Evolutionary conservation across 1,140 invertebrate species (phyloP).

Genomic region (Pantala flavescens): DNA sequence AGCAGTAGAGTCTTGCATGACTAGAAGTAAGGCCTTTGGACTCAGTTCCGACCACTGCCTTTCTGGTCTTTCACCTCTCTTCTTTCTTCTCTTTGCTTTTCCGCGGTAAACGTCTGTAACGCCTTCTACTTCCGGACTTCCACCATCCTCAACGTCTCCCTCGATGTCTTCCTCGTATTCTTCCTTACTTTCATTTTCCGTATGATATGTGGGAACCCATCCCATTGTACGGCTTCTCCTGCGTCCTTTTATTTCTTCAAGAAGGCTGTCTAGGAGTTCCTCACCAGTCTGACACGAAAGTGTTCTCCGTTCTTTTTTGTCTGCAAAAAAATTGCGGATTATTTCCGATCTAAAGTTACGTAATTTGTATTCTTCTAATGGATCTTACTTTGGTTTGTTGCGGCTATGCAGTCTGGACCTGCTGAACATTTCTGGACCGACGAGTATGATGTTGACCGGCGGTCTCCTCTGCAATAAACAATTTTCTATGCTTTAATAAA

Average conservation of each 20-base stretch:
- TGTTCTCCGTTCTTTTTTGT: neutral
- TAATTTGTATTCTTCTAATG: neutral
- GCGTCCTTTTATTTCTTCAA: neutral
- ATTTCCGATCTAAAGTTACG: neutral
- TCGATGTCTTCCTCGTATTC: neutral
- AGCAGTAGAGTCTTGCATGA: constrained; percentile 3
- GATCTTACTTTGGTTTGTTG: neutral
- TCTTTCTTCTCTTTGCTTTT: neutral
- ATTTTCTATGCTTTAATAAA: too few species aligned
- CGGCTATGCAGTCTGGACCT: neutral
- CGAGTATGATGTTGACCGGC: neutral
- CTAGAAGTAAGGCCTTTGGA: neutral
- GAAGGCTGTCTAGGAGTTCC: neutral
- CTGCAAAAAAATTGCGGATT: neutral
- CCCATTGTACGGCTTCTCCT: neutral
- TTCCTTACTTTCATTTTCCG: neutral
- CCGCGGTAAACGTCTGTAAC: neutral
- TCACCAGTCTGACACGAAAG: constrained; percentile 5
- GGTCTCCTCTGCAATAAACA: neutral
- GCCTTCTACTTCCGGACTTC: neutral
- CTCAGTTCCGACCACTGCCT: constrained; percentile 10
- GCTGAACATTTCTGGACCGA: neutral
- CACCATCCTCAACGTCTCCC: neutral
- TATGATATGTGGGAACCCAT: neutral
- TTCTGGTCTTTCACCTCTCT: neutral